phyloP scores from a whole-genome alignment of 2,888 invertebrate species.

The Stomorhina lunata region DNA sequence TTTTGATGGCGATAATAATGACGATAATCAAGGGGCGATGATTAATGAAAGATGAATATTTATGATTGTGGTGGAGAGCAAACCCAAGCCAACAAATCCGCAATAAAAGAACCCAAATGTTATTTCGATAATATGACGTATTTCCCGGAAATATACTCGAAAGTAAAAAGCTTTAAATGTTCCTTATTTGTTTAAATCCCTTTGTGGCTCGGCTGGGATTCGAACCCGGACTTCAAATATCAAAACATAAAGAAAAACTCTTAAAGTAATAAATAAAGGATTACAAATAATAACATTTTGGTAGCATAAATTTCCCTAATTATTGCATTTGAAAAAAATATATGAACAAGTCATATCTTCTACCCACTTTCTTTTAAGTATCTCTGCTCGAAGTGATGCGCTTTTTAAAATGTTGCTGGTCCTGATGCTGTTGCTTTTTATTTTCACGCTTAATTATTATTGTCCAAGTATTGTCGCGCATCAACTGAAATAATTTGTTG shows the following conservation, averaged over 20 bases:
- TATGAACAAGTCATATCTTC: too few relatives aligned
- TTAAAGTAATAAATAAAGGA: too few relatives aligned
- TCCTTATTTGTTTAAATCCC: too few relatives aligned
- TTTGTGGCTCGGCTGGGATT: too few relatives aligned
- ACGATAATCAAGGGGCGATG: conserved; percentile 28
- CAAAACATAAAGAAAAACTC: too few relatives aligned
- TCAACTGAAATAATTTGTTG: conserved; percentile 56
- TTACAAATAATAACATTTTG: too few relatives aligned
- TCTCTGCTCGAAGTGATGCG: conserved; percentile 1
- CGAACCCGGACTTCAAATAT: too few relatives aligned
- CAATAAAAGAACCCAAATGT: not conserved
- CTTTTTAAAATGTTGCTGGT: not conserved
- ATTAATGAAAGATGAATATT: conserved; percentile 40
- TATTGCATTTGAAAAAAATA: too few relatives aligned
- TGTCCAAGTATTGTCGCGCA: conserved; percentile 70
- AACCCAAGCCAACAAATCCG: not conserved
- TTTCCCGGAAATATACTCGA: not conserved
- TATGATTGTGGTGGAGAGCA: conserved; percentile 30
- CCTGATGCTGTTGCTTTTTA: conserved; percentile 16
- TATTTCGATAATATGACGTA: not conserved
- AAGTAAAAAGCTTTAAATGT: too few relatives aligned
- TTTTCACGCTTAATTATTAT: conserved; percentile 78
- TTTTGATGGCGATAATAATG: conserved; percentile 4
- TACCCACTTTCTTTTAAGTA: not conserved
- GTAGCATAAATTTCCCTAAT: too few relatives aligned